A percentile compares a stretch with the other conserved stretches of the same genome.
These are phyloP conservation scores for Pseudopipra pipra DNA, from an alignment of 2,113 vertebrate species.

Conservation along the genomic window DNA sequence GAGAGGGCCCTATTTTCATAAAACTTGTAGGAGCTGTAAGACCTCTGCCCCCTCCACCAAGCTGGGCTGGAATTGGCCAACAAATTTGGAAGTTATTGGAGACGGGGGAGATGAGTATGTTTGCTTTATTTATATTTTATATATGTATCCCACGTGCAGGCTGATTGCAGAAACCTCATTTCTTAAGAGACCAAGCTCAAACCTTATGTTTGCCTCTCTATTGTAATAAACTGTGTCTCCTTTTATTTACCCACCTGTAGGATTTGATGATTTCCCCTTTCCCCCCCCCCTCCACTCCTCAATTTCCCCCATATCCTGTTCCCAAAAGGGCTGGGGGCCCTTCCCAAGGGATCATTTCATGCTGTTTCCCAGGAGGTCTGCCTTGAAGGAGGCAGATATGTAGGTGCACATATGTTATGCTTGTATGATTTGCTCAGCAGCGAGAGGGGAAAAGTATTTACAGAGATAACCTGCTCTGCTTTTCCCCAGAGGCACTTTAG, in stretches of 20 bases:
- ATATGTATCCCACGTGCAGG: conserved; percentile 49
- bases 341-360: not conserved
- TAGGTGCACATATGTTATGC: not conserved
- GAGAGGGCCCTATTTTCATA: conserved; percentile 60
- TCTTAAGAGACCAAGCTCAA: conserved; percentile 24
- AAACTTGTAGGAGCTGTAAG: conserved; percentile 43
- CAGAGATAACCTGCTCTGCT: not conserved
- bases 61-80: conserved; percentile 20
- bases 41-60: conserved; percentile 52
- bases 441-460: not conserved
- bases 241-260: conserved; percentile 67
- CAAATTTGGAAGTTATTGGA: conserved; percentile 52
- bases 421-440: not conserved
- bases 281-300: not conserved
- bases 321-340: conserved; percentile 32
- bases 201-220: conserved; percentile 27
- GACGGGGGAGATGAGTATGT: conserved; percentile 43
- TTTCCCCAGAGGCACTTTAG: not conserved
- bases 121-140: conserved; percentile 67
- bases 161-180: conserved; percentile 28
- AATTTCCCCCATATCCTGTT: conserved; percentile 59
- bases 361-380: conserved; percentile 13
- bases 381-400: not conserved
- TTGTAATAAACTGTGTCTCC: conserved; percentile 55
- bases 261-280: conserved; percentile 53